These are phyloP conservation scores for Eretmocerus hayati DNA, from an alignment of 2,888 invertebrate species.

Conservation along the genomic window DNA sequence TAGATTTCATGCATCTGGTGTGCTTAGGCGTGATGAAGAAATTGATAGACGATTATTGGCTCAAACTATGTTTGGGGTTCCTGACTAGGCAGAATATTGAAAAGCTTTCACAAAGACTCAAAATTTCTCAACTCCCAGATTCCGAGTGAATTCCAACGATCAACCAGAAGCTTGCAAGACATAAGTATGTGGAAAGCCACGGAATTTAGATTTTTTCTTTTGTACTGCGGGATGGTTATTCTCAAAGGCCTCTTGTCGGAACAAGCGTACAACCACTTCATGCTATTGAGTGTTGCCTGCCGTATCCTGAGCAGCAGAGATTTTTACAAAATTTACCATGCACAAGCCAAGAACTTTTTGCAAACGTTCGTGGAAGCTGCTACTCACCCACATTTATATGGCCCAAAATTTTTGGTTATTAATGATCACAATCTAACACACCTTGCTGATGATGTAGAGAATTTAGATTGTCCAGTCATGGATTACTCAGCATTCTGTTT, in stretches of 20 bases:
- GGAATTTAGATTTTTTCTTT: neutral
- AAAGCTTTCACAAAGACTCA: too few relatives aligned
- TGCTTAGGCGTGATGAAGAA: neutral
- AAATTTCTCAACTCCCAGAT: too few relatives aligned
- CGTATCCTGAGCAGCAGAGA: neutral
- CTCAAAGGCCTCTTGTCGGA: neutral
- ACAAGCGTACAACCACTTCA: neutral
- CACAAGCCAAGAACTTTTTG: neutral
- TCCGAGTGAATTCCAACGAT: neutral
- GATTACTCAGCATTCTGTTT: neutral
- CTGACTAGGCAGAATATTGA: neutral
- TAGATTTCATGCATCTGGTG: neutral
- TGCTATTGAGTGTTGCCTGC: neutral
- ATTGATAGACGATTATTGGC: neutral
- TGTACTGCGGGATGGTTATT: neutral
- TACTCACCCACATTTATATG: neutral
- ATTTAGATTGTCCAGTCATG: neutral
- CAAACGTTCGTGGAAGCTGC: neutral
- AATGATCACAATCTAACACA: neutral
- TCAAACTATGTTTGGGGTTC: neutral
- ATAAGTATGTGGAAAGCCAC: conserved; percentile 3
- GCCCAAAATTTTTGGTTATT: neutral
- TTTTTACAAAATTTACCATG: neutral
- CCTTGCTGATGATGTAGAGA: neutral
- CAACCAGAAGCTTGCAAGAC: neutral